Percentiles rank a stretch among this genome's conserved stretches.
Evolutionary conservation across 2,797 vertebrate genomes (phyloP).

Genomic region (Avahi laniger): DNA sequence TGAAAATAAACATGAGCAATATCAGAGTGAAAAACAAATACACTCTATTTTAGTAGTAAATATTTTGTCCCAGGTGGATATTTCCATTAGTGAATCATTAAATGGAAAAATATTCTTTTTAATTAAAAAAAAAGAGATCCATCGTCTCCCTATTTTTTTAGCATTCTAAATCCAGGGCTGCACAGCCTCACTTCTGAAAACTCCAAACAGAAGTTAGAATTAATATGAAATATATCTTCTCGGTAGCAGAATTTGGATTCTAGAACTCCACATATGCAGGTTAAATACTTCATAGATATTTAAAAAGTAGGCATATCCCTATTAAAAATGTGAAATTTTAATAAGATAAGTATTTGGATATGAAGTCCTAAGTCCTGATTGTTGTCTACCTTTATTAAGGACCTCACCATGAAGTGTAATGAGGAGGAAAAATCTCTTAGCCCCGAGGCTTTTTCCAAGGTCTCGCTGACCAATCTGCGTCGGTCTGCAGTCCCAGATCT

Average conservation of each 20-base stretch:
- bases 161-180: background rate
- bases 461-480: slow-evolving; percentile 95
- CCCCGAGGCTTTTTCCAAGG: slow-evolving; percentile 94
- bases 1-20: background rate
- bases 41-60: background rate
- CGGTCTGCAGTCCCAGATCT: slow-evolving; percentile 96
- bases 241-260: slow-evolving; percentile 9
- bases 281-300: background rate
- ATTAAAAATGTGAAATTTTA: background rate
- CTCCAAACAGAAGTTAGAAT: background rate
- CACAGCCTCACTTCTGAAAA: background rate
- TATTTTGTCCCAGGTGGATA: background rate
- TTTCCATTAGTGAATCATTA: background rate
- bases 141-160: slow-evolving; percentile 3
- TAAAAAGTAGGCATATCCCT: background rate
- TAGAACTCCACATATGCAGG: background rate
- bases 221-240: background rate
- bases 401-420: slow-evolving; percentile 96
- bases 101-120: background rate
- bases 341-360: background rate
- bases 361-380: background rate
- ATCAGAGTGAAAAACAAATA: background rate
- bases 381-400: slow-evolving; percentile 84
- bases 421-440: slow-evolving; percentile 96
- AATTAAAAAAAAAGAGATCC: background rate